Evolutionary conservation across 1,140 invertebrate genomes (phyloP).

Genomic region (Dryas iulia): DNA sequence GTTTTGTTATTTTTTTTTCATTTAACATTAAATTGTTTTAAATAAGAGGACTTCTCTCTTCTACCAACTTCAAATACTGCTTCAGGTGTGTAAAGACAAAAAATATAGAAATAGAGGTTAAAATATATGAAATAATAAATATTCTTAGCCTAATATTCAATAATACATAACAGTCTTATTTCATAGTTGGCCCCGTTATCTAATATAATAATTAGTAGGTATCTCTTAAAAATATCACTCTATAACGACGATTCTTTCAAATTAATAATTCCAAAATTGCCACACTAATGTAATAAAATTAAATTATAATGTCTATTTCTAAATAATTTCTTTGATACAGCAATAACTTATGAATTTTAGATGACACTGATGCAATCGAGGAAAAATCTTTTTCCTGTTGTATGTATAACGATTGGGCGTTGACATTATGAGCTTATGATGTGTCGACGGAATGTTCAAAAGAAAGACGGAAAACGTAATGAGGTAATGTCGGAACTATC

Average conservation of each 20-base stretch:
- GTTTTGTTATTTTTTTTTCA: too few species aligned
- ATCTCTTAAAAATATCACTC: neutral
- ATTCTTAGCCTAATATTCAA: neutral
- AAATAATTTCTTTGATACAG: neutral
- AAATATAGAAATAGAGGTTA: too few species aligned
- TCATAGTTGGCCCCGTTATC: neutral
- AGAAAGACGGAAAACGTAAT: neutral
- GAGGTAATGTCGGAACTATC: neutral
- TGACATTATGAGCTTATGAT: neutral
- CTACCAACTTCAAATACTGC: too few species aligned
- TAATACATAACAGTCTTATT: neutral
- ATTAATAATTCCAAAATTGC: neutral
- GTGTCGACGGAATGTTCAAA: neutral
- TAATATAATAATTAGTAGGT: neutral
- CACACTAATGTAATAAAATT: neutral
- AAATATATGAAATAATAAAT: too few species aligned
- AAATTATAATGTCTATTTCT: neutral
- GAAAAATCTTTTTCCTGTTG: neutral
- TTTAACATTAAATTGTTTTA: too few species aligned
- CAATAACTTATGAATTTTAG: slow-evolving; percentile 3
- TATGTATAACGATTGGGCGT: neutral
- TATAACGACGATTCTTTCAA: neutral
- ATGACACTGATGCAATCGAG: neutral
- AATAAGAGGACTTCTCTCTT: too few species aligned
- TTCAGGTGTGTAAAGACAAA: too few species aligned